Conservation (phyloP, 2,797 vertebrate species). For the Cottoperca gobio region DNA sequence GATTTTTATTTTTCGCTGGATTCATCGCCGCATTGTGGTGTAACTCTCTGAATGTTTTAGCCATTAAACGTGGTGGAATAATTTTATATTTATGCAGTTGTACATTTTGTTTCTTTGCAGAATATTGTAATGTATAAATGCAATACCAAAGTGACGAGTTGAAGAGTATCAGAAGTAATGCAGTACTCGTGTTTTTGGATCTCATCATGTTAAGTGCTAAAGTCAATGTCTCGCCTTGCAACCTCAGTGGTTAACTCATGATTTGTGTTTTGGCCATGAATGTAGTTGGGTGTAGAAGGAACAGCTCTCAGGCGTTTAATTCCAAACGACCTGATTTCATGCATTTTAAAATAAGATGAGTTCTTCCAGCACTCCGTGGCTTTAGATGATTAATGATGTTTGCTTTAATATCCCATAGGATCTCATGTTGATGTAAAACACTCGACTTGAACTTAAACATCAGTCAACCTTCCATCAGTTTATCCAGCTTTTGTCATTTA, state of each 20-base stretch:
- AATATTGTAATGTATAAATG: constrained; percentile 97
- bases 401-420: constrained; percentile 48
- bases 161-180: constrained; percentile 88
- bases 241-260: constrained; percentile 86
- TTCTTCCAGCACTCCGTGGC: constrained; percentile 43
- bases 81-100: constrained; percentile 99
- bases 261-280: constrained; percentile 71
- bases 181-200: constrained; percentile 89
- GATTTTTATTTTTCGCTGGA: constrained; percentile 80
- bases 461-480: constrained; percentile 49
- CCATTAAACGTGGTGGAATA: constrained; percentile 93
- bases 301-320: constrained; percentile 16
- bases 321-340: constrained; percentile 37
- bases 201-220: constrained; percentile 85
- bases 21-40: constrained; percentile 87
- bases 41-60: constrained; percentile 92
- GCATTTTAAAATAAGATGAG: constrained; percentile 41
- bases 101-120: constrained; percentile 96
- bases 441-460: constrained; percentile 33
- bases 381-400: constrained; percentile 45
- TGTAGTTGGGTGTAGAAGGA: constrained; percentile 53
- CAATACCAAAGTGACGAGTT: constrained; percentile 96
- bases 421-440: constrained; percentile 53
- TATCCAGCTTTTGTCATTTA: constrained; percentile 70
- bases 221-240: constrained; percentile 88